A percentile compares a stretch with the other conserved stretches of the same genome.
Evolutionary conservation across 92 coral and sea anemone genomes (phyloP).

Genomic region (Paramuricea clavata): DNA sequence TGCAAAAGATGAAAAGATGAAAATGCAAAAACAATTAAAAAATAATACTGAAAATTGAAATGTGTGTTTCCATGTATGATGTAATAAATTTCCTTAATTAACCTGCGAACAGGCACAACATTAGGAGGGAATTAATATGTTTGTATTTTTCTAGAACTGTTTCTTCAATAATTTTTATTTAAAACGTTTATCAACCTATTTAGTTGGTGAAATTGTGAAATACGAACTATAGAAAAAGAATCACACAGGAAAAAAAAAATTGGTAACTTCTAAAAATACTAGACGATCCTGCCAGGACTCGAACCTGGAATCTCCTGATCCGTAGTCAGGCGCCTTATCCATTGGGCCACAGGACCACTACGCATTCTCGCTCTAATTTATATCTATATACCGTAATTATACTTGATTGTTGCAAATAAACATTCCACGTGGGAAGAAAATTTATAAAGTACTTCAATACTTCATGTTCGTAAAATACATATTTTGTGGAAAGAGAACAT

Average conservation of each 20-base stretch:
- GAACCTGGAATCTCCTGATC: constrained; percentile 79
- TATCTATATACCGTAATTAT: neutral
- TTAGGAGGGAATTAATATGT: neutral
- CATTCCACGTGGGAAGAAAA: neutral
- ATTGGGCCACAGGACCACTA: constrained; percentile 74
- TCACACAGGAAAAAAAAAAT: neutral
- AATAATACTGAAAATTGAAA: neutral
- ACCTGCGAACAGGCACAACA: neutral
- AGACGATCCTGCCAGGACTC: constrained; percentile 69
- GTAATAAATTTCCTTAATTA: too few relatives aligned
- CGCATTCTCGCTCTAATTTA: neutral
- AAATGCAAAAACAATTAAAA: too few relatives aligned
- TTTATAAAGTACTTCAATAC: neutral
- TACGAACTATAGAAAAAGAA: neutral
- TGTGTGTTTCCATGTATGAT: neutral
- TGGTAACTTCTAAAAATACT: neutral
- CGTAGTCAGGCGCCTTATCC: constrained; percentile 80
- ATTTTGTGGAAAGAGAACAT: too few relatives aligned
- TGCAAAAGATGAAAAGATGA: too few relatives aligned
- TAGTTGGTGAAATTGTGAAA: too few relatives aligned
- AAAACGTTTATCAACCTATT: too few relatives aligned
- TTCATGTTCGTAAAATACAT: too few relatives aligned
- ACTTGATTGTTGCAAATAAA: neutral
- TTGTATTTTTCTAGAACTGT: neutral
- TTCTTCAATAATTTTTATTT: too few relatives aligned